These are phyloP conservation scores for Exaiptasia diaphana DNA, from an alignment of 64 coral and sea anemone species.

Conservation along the genomic window DNA sequence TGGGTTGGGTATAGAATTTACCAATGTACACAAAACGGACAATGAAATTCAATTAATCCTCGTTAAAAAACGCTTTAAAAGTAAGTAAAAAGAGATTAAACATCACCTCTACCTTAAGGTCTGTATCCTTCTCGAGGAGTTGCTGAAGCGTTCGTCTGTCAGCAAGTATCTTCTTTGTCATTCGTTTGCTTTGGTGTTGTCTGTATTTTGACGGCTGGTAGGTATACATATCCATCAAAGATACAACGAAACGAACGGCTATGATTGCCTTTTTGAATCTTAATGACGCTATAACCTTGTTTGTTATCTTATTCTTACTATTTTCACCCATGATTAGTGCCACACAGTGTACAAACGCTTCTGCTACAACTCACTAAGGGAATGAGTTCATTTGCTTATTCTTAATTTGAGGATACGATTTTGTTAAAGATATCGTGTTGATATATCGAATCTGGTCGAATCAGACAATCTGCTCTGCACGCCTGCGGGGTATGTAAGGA, in stretches of 20 bases:
- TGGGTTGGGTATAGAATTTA: too few relatives aligned
- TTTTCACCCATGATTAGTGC: too few relatives aligned
- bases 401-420: too few relatives aligned
- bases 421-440: too few relatives aligned
- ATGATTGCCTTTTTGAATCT: slow-evolving; percentile 6
- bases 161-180: neutral
- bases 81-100: neutral
- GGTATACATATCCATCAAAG: neutral
- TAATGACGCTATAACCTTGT: neutral
- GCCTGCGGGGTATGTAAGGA: too few relatives aligned
- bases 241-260: slow-evolving; percentile 1
- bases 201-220: slow-evolving; percentile 8
- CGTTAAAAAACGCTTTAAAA: slow-evolving; percentile 14
- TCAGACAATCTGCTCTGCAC: too few relatives aligned
- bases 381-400: too few relatives aligned
- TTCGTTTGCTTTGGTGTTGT: neutral
- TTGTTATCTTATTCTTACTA: too few relatives aligned
- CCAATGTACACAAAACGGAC: too few relatives aligned
- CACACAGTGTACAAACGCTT: too few relatives aligned
- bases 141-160: neutral
- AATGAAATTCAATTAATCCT: neutral
- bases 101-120: neutral
- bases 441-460: too few relatives aligned
- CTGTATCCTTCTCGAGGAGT: neutral
- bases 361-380: too few relatives aligned